Evolutionary conservation across 2,113 vertebrate genomes (phyloP).

Genomic region (Etheostoma spectabile): DNA sequence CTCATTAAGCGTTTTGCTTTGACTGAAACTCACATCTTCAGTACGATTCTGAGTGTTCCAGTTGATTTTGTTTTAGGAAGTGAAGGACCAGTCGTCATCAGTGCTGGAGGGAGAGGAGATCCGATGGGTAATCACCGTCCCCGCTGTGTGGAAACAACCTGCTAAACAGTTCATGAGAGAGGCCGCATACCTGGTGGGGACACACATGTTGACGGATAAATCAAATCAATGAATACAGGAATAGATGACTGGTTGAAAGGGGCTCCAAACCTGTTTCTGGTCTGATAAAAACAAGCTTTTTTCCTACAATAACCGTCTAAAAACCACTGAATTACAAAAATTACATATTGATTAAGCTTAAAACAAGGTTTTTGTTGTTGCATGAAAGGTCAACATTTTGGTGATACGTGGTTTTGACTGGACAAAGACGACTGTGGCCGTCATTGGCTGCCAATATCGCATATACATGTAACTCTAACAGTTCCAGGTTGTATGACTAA

Average conservation of each 20-base stretch:
- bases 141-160: slow-evolving; percentile 96
- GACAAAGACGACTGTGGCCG: not conserved
- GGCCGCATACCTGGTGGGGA: slow-evolving; percentile 91
- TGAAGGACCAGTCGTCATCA: slow-evolving; percentile 89
- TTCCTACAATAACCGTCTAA: too few relatives aligned
- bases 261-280: not conserved
- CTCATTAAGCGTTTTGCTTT: not conserved
- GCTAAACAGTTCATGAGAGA: slow-evolving; percentile 99
- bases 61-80: slow-evolving; percentile 84
- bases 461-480: not conserved
- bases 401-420: not conserved
- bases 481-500: not conserved
- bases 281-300: not conserved
- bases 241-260: not conserved
- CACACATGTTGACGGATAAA: not conserved
- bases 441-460: not conserved
- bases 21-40: not conserved
- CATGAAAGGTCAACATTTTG: not conserved
- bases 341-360: too few relatives aligned
- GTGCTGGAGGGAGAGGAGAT: slow-evolving; percentile 85
- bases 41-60: not conserved
- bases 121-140: slow-evolving; percentile 97
- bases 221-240: not conserved
- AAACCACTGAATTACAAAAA: too few relatives aligned
- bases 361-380: not conserved